These are phyloP conservation scores for Anneissia japonica DNA, from an alignment of 35 echinoderm and acorn worm species.

Conservation along the genomic window DNA sequence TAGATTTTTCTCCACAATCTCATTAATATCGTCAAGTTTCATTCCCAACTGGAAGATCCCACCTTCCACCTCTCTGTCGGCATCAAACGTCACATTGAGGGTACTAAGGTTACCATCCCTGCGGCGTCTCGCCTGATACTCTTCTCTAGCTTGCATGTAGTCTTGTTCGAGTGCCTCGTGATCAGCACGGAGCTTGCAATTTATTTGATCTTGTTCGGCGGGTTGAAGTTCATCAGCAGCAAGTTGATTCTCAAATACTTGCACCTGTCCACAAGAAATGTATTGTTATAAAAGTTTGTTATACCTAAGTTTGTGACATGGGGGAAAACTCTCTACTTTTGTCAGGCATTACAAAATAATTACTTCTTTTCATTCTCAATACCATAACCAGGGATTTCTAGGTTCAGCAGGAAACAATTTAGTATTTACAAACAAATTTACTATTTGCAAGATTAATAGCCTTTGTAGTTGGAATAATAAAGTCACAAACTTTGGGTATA, in stretches of 20 bases:
- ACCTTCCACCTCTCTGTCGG: constrained; percentile 72
- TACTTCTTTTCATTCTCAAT: no score
- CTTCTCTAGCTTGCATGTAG: constrained; percentile 82
- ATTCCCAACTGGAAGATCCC: constrained; percentile 88
- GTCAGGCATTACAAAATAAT: no score
- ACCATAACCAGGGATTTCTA: no score
- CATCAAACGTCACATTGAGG: constrained; percentile 60
- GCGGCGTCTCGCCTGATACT: constrained; percentile 47
- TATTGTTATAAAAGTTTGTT: no score
- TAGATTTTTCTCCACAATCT: constrained; percentile 62
- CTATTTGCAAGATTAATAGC: no score
- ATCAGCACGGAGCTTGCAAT: constrained; percentile 49
- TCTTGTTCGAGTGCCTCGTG: constrained; percentile 67
- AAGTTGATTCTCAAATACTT: constrained; percentile 54
- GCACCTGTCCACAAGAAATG: constrained; percentile 24
- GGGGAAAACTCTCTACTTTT: no score
- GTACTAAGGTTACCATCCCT: constrained; percentile 46
- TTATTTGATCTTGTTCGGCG: constrained; percentile 46
- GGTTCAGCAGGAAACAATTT: no score
- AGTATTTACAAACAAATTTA: no score
- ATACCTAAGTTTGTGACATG: no score
- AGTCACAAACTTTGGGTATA: no score
- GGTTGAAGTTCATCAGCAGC: constrained; percentile 49
- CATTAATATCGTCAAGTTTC: constrained; percentile 79
- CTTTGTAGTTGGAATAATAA: no score